phyloP scores from a whole-genome alignment of 1,140 invertebrate genomes.

The Zaprionus gabonicus region DNA sequence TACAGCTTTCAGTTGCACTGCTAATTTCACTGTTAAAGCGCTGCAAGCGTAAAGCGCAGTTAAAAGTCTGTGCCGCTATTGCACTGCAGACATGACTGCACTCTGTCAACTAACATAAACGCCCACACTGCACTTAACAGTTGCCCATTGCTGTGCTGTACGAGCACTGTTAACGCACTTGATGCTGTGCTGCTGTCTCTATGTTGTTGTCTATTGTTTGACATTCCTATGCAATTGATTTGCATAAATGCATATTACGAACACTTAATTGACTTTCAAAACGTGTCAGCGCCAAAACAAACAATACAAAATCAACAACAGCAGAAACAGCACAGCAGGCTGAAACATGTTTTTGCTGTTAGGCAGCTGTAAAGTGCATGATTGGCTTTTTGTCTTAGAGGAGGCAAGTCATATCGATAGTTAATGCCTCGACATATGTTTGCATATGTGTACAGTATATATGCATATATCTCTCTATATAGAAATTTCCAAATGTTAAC shows the following conservation, averaged over 20 bases:
- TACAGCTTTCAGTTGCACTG: too few relatives aligned
- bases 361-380: slow-evolving; percentile 58
- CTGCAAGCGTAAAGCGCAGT: too few relatives aligned
- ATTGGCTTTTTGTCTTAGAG: slow-evolving; percentile 48
- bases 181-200: slow-evolving; percentile 9
- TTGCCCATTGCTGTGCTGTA: neutral
- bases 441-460: neutral
- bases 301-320: slow-evolving; percentile 39
- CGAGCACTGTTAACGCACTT: neutral
- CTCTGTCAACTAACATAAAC: neutral
- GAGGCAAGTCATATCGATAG: neutral
- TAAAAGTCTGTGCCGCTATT: too few relatives aligned
- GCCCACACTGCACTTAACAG: neutral
- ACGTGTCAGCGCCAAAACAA: slow-evolving; percentile 55
- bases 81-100: too few relatives aligned
- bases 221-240: slow-evolving; percentile 48
- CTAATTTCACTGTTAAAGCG: too few relatives aligned
- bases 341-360: slow-evolving; percentile 62
- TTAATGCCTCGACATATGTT: slow-evolving; percentile 17
- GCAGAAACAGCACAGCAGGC: neutral
- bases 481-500: slow-evolving; percentile 37
- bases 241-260: slow-evolving; percentile 75
- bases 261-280: slow-evolving; percentile 77
- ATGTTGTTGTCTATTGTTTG: slow-evolving; percentile 21
- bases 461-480: slow-evolving; percentile 12